These are phyloP conservation scores for Selene dorsalis DNA, from an alignment of 2,797 vertebrate species.

Conservation along the genomic window DNA sequence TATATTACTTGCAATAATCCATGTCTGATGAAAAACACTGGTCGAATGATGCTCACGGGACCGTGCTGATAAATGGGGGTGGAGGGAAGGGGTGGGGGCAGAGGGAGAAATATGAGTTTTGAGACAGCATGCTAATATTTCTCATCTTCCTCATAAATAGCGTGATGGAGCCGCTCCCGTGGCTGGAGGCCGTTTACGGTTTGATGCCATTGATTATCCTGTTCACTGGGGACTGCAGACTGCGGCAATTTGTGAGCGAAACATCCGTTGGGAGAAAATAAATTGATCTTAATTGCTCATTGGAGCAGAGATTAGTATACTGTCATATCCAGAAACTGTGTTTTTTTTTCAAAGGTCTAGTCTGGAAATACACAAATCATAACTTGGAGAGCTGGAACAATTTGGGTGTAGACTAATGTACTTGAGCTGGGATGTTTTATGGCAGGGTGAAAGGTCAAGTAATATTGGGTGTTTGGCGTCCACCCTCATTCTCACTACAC, in stretches of 20 bases:
- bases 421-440: slow-evolving; percentile 59
- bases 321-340: slow-evolving; percentile 33
- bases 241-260: slow-evolving; percentile 52
- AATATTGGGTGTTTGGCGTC: slow-evolving; percentile 56
- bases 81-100: background rate
- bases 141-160: slow-evolving; percentile 59
- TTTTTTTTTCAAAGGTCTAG: slow-evolving; percentile 39
- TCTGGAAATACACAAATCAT: slow-evolving; percentile 30
- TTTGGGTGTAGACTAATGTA: slow-evolving; percentile 50
- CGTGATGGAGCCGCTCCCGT: slow-evolving; percentile 61
- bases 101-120: slow-evolving; percentile 55
- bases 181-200: slow-evolving; percentile 71
- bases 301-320: slow-evolving; percentile 59
- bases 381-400: slow-evolving; percentile 3
- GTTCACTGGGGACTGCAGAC: slow-evolving; percentile 56
- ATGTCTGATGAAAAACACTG: slow-evolving; percentile 49
- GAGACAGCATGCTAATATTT: slow-evolving; percentile 58
- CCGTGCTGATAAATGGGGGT: slow-evolving; percentile 36
- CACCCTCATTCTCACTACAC: slow-evolving; percentile 19
- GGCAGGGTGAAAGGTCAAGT: slow-evolving; percentile 72
- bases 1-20: slow-evolving; percentile 45
- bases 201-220: slow-evolving; percentile 73
- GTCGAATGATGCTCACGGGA: slow-evolving; percentile 33
- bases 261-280: slow-evolving; percentile 54
- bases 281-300: slow-evolving; percentile 72